phyloP scores from a whole-genome alignment of 37 sponge, comb jelly and placozoan species.

The Oopsacas minuta region DNA sequence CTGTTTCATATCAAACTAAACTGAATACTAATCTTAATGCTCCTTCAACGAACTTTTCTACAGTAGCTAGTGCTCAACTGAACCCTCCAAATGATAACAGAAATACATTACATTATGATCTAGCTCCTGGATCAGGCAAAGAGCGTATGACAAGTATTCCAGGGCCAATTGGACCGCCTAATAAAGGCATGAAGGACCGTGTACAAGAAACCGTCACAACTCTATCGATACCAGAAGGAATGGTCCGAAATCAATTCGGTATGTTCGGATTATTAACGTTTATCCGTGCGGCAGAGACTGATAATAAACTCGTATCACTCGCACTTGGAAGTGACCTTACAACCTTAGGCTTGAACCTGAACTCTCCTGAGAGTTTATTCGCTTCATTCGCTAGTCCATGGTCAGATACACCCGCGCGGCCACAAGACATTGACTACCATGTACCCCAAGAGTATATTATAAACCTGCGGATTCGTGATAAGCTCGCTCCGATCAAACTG shows the following conservation, averaged over 20 bases:
- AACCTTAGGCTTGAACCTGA: conserved; percentile 91
- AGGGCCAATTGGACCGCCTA: background rate
- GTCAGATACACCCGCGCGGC: conserved; percentile 82
- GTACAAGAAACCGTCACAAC: conserved; percentile 22
- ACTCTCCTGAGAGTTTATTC: conserved; percentile 82
- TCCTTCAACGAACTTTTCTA: background rate
- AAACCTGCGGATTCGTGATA: conserved; percentile 70
- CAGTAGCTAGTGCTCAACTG: background rate
- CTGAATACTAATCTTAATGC: background rate
- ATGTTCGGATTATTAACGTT: conserved; percentile 94
- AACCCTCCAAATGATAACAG: conserved; percentile 17
- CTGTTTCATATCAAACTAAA: background rate
- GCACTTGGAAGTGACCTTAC: conserved; percentile 97
- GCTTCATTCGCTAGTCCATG: conserved; percentile 91
- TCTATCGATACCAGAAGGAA: conserved; percentile 77
- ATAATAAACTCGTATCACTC: conserved; percentile 79
- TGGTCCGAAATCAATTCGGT: conserved; percentile 99
- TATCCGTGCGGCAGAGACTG: conserved; percentile 90
- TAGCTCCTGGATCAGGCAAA: conserved; percentile 63
- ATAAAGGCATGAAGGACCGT: background rate
- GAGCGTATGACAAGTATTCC: conserved; percentile 28
- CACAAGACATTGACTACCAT: conserved; percentile 80
- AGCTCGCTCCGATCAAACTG: conserved; percentile 64
- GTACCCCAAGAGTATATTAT: conserved; percentile 88
- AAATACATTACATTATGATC: conserved; percentile 44